Conservation (phyloP, 2,797 vertebrate species). For the Oreochromis mossambicus region DNA sequence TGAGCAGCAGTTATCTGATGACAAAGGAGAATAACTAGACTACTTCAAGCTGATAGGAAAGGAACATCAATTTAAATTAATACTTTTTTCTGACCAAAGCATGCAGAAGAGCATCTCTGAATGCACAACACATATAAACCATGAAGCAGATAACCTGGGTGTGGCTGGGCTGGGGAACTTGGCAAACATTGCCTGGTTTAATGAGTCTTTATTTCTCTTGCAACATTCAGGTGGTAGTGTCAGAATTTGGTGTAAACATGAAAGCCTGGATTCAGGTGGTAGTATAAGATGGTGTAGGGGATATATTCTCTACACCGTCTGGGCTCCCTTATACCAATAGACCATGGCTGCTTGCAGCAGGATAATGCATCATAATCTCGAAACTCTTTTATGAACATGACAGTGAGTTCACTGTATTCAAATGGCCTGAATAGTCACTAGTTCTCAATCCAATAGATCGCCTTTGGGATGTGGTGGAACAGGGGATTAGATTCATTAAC, state of each 20-base stretch:
- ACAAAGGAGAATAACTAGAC: neutral
- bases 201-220: neutral
- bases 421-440: neutral
- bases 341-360: neutral
- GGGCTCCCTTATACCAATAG: neutral
- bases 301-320: neutral
- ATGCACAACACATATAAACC: neutral
- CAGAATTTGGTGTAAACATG: neutral
- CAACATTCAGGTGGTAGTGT: neutral
- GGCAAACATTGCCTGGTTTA: neutral
- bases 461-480: neutral
- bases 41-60: neutral
- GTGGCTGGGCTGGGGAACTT: neutral
- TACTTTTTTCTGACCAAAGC: neutral
- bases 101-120: neutral
- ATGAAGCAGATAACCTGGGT: neutral
- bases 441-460: neutral
- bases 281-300: neutral
- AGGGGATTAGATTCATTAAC: slow-evolving; percentile 8
- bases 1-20: neutral
- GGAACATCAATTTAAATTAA: neutral
- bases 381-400: neutral
- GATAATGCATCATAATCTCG: neutral
- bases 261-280: neutral
- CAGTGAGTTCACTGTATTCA: neutral